Conservation (phyloP, 2,888 invertebrate species). For the Halocaridina rubra region DNA sequence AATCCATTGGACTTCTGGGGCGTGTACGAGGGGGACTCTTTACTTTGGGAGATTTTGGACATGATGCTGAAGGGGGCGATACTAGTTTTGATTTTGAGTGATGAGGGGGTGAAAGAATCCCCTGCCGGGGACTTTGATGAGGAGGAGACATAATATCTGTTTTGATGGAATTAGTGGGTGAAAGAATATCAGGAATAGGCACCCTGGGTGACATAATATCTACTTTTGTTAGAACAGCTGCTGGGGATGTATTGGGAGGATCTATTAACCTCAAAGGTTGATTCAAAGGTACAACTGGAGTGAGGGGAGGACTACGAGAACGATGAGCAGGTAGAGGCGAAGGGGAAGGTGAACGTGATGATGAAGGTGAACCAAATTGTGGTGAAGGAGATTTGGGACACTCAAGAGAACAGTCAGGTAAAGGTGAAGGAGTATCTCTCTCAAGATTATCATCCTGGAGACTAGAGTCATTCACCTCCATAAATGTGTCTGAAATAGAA, state of each 20-base stretch:
- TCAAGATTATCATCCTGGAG: constrained; percentile 25
- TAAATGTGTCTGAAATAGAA: constrained; percentile 6
- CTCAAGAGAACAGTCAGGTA: constrained; percentile 53
- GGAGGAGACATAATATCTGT: constrained; percentile 31
- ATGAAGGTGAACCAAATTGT: constrained; percentile 61
- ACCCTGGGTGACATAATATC: constrained; percentile 32
- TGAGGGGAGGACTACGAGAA: constrained; percentile 2
- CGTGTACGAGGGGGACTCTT: constrained; percentile 30
- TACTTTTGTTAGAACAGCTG: not conserved
- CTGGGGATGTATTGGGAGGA: constrained; percentile 18
- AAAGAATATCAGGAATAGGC: constrained; percentile 37
- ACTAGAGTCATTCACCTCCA: not conserved
- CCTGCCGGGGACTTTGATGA: constrained; percentile 19
- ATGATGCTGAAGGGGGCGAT: constrained; percentile 21
- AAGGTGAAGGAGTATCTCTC: constrained; percentile 58
- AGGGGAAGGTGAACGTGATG: constrained; percentile 61
- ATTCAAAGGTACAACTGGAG: not conserved
- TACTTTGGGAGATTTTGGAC: constrained; percentile 40
- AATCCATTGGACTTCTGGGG: constrained; percentile 60
- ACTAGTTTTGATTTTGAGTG: constrained; percentile 15
- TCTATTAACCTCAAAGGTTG: constrained; percentile 14
- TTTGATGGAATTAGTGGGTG: constrained; percentile 34
- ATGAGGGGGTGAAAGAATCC: constrained; percentile 30
- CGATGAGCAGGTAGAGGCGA: constrained; percentile 26
- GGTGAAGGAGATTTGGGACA: constrained; percentile 62